Evolutionary conservation across 2,797 vertebrate species (phyloP).

Genomic region (Pangasius mekongensis): DNA sequence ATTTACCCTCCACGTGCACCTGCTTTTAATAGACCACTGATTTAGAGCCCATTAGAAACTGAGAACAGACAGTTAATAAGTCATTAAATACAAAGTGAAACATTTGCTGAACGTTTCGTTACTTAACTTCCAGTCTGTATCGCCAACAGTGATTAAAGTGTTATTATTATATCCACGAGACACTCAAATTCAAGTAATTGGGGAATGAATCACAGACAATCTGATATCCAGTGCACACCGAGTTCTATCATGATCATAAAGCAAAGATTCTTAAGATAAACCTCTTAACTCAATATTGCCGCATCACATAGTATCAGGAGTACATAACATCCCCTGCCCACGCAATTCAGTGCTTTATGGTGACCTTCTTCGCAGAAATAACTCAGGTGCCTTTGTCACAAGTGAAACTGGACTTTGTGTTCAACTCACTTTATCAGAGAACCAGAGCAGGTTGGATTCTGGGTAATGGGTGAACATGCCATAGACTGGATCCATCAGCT

Average conservation of each 20-base stretch:
- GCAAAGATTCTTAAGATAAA: slow-evolving; percentile 8
- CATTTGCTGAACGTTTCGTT: not conserved
- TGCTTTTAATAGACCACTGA: not conserved
- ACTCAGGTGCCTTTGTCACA: not conserved
- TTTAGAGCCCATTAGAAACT: not conserved
- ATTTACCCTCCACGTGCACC: not conserved
- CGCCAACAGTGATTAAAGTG: not conserved
- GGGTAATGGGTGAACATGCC: slow-evolving; percentile 96
- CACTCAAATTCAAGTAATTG: not conserved
- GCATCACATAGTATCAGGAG: not conserved
- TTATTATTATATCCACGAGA: not conserved
- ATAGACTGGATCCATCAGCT: slow-evolving; percentile 94
- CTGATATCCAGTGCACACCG: not conserved
- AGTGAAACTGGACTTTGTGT: not conserved
- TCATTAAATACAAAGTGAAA: not conserved
- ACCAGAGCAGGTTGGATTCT: slow-evolving; percentile 95
- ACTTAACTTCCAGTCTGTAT: not conserved
- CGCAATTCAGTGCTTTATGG: not conserved
- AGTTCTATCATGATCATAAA: not conserved
- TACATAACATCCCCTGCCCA: not conserved
- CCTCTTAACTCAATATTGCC: not conserved
- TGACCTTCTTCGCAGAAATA: not conserved
- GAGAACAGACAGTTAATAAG: not conserved
- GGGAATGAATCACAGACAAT: no score
- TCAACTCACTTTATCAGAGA: slow-evolving; percentile 90